Base-by-base conservation (phyloP, 2,888 invertebrate species). In the Acleris emargana region DNA sequence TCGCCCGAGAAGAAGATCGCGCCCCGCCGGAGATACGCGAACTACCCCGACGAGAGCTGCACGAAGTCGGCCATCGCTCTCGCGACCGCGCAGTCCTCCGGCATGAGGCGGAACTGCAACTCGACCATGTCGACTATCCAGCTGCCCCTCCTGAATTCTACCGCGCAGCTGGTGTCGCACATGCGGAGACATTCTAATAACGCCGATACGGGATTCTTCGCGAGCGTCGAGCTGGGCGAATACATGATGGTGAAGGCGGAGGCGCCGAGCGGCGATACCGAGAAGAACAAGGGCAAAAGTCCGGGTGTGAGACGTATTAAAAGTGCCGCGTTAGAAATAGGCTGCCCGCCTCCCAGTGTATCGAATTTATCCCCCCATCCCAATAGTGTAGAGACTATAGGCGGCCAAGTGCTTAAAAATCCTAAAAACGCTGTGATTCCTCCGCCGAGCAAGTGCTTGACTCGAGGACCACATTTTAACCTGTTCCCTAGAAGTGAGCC, bases 341-440 rank as follows among this genome's bases (percentile, higher is more conserved):
- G 95, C 20, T 95, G 95, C 73, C 94, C 95, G 13, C 95, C 95
- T 47, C 94, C 95, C 0, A 94, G 94, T 68, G 94, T 94, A 22
- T 94, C 95, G 68, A 95, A 96, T 81, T 89, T 97, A 75, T 95
- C 95, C n/a, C 95, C 96, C 18, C 96, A 97, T 86, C 96, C 96
- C 1, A 96, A 96, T 77, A 96, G 96, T 81, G 95, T 96, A 52
- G 96, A 97, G 83, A 95, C 96, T 6, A 96, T 97, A 50, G 94
- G 94, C 45, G 94, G 94, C 0, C 94, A 94, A 75, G 93, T 93
- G 77, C 86, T 95, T n/a, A 94, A 95, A 73, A 95, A 95, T 83
- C 95, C 95, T 4, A 93, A 93, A 76, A 93, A 88, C 69, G 93
- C 94, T 3, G 89, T 94, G 1, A 88, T 95, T 68, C 95, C 95